A percentile compares a stretch with the other conserved stretches of the same genome.
Evolutionary conservation across 2,113 vertebrate species (phyloP).

Genomic region (Cyphomyrus plagiostoma): DNA sequence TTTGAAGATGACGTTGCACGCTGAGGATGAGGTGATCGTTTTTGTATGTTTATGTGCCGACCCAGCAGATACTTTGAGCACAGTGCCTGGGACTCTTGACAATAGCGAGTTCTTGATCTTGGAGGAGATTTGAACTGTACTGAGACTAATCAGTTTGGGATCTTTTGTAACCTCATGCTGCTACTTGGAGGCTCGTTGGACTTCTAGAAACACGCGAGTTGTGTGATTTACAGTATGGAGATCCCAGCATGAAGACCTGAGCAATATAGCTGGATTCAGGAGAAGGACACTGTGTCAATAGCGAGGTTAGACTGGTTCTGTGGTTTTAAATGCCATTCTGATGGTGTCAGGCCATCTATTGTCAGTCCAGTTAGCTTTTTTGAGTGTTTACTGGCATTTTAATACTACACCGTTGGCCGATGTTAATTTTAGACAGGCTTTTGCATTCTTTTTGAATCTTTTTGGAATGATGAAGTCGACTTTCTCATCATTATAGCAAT

Average conservation of each 20-base stretch:
- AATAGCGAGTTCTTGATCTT: background rate
- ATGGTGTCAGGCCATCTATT: background rate
- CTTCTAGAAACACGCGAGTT: background rate
- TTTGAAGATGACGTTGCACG: background rate
- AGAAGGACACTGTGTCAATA: background rate
- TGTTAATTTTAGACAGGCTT: background rate
- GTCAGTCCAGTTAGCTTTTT: background rate
- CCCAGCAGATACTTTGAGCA: background rate
- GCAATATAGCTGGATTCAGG: background rate
- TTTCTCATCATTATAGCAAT: background rate
- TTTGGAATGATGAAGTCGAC: background rate
- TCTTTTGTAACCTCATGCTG: background rate
- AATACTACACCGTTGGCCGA: background rate
- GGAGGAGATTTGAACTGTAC: background rate
- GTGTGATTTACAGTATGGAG: background rate
- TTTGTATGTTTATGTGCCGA: background rate
- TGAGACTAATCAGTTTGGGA: background rate
- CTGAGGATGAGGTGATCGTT: background rate
- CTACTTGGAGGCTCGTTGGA: background rate
- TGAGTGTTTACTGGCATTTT: background rate
- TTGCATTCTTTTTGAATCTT: background rate
- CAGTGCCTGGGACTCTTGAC: background rate
- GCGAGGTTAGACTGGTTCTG: background rate
- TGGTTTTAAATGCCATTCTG: background rate
- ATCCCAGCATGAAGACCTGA: background rate